Evolutionary conservation across 2,888 invertebrate genomes (phyloP), one percentile per base, ranked within the genome.

Genomic region (Drosophila neutralis): DNA sequence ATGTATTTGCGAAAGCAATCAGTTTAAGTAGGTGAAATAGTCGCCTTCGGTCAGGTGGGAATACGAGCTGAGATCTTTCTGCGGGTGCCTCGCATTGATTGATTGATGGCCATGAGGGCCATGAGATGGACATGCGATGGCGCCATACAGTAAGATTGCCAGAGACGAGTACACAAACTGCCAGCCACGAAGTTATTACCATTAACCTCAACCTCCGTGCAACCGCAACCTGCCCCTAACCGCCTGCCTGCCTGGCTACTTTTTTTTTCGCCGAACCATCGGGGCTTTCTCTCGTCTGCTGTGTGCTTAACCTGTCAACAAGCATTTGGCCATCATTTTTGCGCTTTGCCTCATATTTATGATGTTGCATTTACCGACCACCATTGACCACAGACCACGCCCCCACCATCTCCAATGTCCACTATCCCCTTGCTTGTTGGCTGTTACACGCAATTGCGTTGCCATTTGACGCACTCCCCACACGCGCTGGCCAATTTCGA

Each of bases 371-470:
- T 78, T 78, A 76, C 64, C 61, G 76, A 62, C 57, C 72, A 6
- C 24, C 36, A 18, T 51, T 27, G 21, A 2, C 27, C 10, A 53
- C 18, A 13, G 21, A 38, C 24, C 15, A 21, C 13, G 13, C 29
- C 29, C 11, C 13, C 13, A 8, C 33, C 5, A 5, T 7, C 10
- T 27, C 24, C 13, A 15, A 42, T 18, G 13, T 18, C 21, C 42
- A 6, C 11, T 57, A 15, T 31, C 42, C 13, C 40, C 48, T 56
- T 51, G 40, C 57, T 24, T 42, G 53, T 52, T 56, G 48, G 36
- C 29, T 57, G 61, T 70, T 70, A 76, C 72, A 75, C 69, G 75
- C 82, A 78, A 75, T 78, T 78, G 81, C 78, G 81, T 74, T 69
- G 78, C 67, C 74, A 61, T 74, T 71, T 79, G 73, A 54, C 69